Conservation (phyloP, 2,797 vertebrate species). For the Myotis findleyi region DNA sequence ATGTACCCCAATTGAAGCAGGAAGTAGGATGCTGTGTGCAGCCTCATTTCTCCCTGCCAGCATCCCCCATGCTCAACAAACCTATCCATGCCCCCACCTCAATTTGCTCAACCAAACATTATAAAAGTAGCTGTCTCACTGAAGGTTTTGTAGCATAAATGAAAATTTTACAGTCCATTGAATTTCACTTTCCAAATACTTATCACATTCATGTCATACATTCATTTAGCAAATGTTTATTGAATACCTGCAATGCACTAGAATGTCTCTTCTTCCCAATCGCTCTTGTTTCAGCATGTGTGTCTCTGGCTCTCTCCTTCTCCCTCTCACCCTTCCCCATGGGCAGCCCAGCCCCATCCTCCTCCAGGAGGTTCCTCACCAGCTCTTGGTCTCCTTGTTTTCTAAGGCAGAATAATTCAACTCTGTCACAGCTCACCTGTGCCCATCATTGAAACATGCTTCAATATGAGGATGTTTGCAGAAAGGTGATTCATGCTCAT, state of each 20-base stretch:
- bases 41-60: neutral
- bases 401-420: neutral
- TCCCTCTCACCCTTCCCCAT: neutral
- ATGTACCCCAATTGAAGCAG: neutral
- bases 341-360: neutral
- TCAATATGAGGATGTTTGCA: neutral
- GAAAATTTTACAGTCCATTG: neutral
- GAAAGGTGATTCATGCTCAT: neutral
- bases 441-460: neutral
- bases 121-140: neutral
- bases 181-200: neutral
- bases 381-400: neutral
- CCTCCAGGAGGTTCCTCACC: neutral
- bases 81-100: neutral
- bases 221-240: neutral
- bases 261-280: neutral
- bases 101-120: neutral
- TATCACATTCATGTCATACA: neutral
- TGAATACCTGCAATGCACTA: neutral
- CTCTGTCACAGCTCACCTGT: neutral
- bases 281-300: neutral
- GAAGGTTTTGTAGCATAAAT: neutral
- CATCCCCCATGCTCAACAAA: neutral
- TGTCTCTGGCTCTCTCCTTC: neutral
- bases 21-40: neutral